These are phyloP conservation scores for Hiodon alosoides DNA, from an alignment of 2,113 vertebrate species.

Conservation along the genomic window DNA sequence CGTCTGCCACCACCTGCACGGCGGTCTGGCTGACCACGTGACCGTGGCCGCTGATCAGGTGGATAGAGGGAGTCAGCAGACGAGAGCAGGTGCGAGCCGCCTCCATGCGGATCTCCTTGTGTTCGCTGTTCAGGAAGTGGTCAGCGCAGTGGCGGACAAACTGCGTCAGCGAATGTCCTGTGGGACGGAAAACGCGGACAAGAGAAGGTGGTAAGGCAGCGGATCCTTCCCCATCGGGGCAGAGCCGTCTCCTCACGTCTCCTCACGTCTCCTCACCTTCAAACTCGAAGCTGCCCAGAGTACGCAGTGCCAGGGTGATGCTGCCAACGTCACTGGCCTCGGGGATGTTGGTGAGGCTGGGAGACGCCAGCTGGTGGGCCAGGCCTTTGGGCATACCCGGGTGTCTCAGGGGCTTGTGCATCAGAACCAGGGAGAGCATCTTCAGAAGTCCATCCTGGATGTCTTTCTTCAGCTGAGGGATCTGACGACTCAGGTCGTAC, in stretches of 20 bases:
- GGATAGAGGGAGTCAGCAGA: slow-evolving; percentile 90
- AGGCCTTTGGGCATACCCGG: slow-evolving; percentile 97
- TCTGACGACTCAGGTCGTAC: slow-evolving; percentile 94
- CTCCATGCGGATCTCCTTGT: slow-evolving; percentile 98
- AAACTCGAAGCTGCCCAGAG: slow-evolving; percentile 94
- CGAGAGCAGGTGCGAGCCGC: slow-evolving; percentile 92
- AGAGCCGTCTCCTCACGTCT: background rate
- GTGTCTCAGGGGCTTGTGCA: slow-evolving; percentile 95
- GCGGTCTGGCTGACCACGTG: slow-evolving; percentile 95
- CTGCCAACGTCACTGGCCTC: slow-evolving; percentile 94
- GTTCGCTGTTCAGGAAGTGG: slow-evolving; percentile 95
- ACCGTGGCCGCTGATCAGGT: slow-evolving; percentile 83
- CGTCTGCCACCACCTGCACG: slow-evolving; percentile 94
- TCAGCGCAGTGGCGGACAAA: slow-evolving; percentile 98
- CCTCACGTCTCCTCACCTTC: slow-evolving; percentile 68
- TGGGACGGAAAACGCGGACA: background rate
- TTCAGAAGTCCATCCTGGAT: slow-evolving; percentile 97
- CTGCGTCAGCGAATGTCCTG: slow-evolving; percentile 96
- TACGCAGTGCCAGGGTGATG: slow-evolving; percentile 92
- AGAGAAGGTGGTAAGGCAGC: background rate
- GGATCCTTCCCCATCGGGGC: too few relatives aligned
- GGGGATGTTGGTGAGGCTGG: slow-evolving; percentile 90
- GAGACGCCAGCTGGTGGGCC: slow-evolving; percentile 89
- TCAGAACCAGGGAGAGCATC: slow-evolving; percentile 95
- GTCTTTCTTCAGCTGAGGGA: slow-evolving; percentile 95